Evolutionary conservation across 2,888 invertebrate genomes (phyloP), one percentile per base, ranked within the genome.

Genomic region (Chloroclysta siterata): DNA sequence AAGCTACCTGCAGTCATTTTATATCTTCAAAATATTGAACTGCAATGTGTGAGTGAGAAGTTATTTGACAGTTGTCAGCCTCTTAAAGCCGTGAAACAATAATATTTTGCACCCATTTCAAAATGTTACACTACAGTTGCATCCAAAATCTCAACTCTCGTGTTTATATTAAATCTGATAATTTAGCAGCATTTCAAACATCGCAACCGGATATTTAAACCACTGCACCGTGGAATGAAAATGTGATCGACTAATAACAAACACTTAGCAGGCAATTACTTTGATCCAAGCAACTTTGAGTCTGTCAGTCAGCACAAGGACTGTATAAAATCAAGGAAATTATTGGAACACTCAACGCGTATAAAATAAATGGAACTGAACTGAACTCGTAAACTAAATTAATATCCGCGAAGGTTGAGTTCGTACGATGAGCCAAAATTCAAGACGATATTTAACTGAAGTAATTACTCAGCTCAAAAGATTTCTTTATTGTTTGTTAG

Each of bases 401-500:
- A 78, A 77, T 79, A 73, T 71, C 71, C 71, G 57, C 72, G 81
- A 82, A 84, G 83, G 82, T 79, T 80, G 73, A 59, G 58, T 64
- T 60, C 62, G 60, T 65, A 66, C 70, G 77, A 77, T 67, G 74
- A 78, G 76, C 76, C 76, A 77, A 75, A 73, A 69, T 53, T 51
- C 63, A 63, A 65, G 60, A 66, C 67, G 72, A 71, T 77, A 77
- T 78, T 77, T 73, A 78, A 77, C 73, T 72, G 69, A 69, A 75
- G 69, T 77, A 78, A 79, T 78, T 80, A 80, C 63, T 75, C 74
- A 72, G 70, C 69, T 65, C 60, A 63, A 72, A 72, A 72, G 69
- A 76, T 73, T 76, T 80, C 77, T 83, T 84, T 86, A 86, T 80
- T 82, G 81, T 82, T 75, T 69, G 68, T 72, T 79, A 74, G 76